phyloP scores from a whole-genome alignment of 2,888 invertebrate species.

The Ferrisia virgata region DNA sequence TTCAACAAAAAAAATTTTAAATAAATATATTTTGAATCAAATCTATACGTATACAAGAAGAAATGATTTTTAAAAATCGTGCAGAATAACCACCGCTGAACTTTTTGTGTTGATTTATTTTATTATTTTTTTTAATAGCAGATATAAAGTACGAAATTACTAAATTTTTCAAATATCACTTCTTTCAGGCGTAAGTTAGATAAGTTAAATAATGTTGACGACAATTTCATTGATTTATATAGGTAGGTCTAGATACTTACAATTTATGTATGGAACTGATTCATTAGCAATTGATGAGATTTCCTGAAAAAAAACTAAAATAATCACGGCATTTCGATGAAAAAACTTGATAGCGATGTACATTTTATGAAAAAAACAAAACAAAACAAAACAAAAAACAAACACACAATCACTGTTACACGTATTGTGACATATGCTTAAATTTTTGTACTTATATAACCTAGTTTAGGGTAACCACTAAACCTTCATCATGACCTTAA shows the following conservation, averaged over 20 bases:
- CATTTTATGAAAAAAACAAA: background rate
- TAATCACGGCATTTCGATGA: background rate
- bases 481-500: conserved; percentile 31
- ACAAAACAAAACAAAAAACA: too few species aligned
- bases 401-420: background rate
- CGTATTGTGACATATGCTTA: background rate
- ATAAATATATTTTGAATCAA: too few species aligned
- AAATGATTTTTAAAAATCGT: too few species aligned
- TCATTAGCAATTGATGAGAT: background rate
- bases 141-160: too few species aligned
- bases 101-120: too few species aligned
- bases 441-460: conserved; percentile 26
- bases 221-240: too few species aligned
- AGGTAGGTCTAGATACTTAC: background rate
- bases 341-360: background rate
- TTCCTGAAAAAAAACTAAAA: background rate
- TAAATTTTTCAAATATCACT: background rate
- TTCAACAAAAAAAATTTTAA: too few species aligned
- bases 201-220: background rate
- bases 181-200: background rate
- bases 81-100: too few species aligned
- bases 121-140: too few species aligned
- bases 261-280: background rate
- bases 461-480: background rate
- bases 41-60: too few species aligned